phyloP scores from a whole-genome alignment of 1,140 invertebrate species.

The Drosophila erecta region DNA sequence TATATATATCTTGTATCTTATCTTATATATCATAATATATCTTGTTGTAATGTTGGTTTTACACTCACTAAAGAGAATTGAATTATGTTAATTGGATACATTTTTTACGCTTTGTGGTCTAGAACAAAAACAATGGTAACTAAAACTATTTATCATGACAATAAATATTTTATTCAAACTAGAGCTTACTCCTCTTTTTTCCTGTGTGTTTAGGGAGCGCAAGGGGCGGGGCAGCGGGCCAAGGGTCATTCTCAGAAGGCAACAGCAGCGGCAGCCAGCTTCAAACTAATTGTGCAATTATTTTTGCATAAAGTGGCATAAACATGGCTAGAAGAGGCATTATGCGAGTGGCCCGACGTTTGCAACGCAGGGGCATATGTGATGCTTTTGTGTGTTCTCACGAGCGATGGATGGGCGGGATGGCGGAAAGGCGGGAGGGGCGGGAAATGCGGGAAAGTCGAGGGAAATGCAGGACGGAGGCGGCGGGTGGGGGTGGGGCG shows the following conservation, averaged over 20 bases:
- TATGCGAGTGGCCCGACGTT: constrained; percentile 81
- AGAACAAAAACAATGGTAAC: too few relatives aligned
- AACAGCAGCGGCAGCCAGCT: constrained; percentile 58
- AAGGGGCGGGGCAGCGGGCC: not conserved
- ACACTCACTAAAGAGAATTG: too few relatives aligned
- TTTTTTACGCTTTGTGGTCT: too few relatives aligned
- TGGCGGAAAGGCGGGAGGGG: not conserved
- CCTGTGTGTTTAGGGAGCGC: not conserved
- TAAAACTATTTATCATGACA: too few relatives aligned
- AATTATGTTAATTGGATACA: too few relatives aligned
- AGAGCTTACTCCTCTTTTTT: not conserved
- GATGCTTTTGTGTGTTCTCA: constrained; percentile 16
- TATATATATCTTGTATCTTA: too few relatives aligned
- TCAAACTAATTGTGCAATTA: constrained; percentile 85
- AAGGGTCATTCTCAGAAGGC: constrained; percentile 42
- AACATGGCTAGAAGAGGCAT: constrained; percentile 83
- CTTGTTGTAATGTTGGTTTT: too few relatives aligned
- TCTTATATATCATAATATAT: too few relatives aligned
- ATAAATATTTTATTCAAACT: not conserved
- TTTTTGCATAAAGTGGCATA: constrained; percentile 85
- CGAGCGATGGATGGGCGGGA: not conserved
- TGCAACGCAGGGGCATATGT: constrained; percentile 73
- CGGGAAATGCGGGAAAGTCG: constrained; percentile 4
- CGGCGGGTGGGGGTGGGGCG: constrained; percentile 14
- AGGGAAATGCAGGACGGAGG: not conserved